Evolutionary conservation across 2,888 invertebrate species (phyloP).

Genomic region (Chrysolina americana): DNA sequence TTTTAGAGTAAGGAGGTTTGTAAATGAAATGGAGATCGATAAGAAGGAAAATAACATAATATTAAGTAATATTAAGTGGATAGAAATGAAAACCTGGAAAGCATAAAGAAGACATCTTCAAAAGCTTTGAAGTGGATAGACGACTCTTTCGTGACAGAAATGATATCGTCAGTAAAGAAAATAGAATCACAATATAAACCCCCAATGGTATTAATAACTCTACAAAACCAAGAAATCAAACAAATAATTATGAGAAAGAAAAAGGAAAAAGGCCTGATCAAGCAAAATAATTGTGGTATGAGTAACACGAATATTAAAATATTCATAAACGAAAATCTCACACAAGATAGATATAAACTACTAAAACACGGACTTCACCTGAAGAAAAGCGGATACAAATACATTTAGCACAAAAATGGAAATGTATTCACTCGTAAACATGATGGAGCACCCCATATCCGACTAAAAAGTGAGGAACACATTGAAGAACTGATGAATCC

Average conservation of each 20-base stretch:
- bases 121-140: neutral
- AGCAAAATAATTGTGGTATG: neutral
- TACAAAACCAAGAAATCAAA: neutral
- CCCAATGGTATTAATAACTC: neutral
- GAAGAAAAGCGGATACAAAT: neutral
- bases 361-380: neutral
- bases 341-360: neutral
- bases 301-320: neutral
- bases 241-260: neutral
- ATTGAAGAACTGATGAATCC: neutral
- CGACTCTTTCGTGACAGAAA: neutral
- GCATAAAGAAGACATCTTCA: conserved; percentile 7
- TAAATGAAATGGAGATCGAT: neutral
- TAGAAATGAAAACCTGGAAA: conserved; percentile 7
- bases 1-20: conserved; percentile 4
- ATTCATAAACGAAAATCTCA: neutral
- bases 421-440: neutral
- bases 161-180: conserved; percentile 9
- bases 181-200: neutral
- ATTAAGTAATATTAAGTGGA: conserved; percentile 10
- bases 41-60: conserved; percentile 2
- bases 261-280: neutral
- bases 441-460: neutral
- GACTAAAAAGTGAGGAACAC: neutral
- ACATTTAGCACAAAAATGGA: neutral